Conservation (phyloP, 2,888 invertebrate species). For the Pachliopta kotzebuea region DNA sequence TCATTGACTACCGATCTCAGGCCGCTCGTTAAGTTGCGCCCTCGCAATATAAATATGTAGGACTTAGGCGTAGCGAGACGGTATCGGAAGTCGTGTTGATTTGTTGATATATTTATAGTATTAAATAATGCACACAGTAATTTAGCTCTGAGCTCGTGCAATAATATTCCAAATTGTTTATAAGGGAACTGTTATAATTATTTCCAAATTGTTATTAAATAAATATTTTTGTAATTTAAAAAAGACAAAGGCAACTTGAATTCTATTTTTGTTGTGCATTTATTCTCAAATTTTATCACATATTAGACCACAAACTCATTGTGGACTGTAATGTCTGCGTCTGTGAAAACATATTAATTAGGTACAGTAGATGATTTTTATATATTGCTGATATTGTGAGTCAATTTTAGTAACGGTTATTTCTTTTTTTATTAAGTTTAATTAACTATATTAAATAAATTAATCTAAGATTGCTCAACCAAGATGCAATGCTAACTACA, state of each 20-base stretch:
- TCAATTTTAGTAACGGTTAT: constrained; percentile 77
- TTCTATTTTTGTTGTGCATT: constrained; percentile 79
- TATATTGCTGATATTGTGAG: constrained; percentile 76
- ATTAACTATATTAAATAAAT: constrained; percentile 72
- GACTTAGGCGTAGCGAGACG: constrained; percentile 57
- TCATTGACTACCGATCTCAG: constrained; percentile 26
- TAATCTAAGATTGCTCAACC: constrained; percentile 77
- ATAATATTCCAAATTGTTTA: constrained; percentile 78
- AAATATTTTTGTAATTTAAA: constrained; percentile 72
- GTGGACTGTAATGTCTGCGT: constrained; percentile 71
- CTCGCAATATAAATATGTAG: constrained; percentile 48
- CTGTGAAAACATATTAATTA: constrained; percentile 59
- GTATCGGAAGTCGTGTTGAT: constrained; percentile 66
- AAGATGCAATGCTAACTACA: constrained; percentile 77
- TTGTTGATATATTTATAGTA: constrained; percentile 74
- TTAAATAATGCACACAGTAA: constrained; percentile 67
- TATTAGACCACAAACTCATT: constrained; percentile 66
- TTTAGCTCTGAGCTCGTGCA: constrained; percentile 78
- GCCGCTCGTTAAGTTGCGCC: constrained; percentile 17
- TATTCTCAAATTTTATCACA: constrained; percentile 73
- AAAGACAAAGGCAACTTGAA: constrained; percentile 78
- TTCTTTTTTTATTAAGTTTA: constrained; percentile 73
- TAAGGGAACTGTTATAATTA: constrained; percentile 70
- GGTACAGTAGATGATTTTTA: constrained; percentile 61
- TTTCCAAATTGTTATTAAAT: constrained; percentile 75